phyloP scores from a whole-genome alignment of 2,113 vertebrate species.

The Cavia aperea region DNA sequence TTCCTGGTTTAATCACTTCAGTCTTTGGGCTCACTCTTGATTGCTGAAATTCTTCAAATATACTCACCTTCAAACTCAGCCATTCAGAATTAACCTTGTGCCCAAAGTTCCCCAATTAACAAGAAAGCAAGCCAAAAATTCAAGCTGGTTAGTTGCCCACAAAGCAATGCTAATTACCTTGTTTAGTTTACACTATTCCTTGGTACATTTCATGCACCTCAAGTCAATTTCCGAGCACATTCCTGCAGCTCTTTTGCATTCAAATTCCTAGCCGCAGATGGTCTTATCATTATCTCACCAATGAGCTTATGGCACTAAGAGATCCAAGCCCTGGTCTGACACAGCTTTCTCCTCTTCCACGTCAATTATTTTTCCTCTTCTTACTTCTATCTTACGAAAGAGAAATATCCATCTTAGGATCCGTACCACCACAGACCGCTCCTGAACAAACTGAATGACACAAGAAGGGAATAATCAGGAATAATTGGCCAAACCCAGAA shows the following conservation, averaged over 20 bases:
- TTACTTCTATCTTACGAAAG: not conserved
- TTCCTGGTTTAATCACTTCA: not conserved
- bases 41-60: not conserved
- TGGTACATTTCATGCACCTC: not conserved
- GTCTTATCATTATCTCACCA: not conserved
- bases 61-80: not conserved
- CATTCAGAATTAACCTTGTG: not conserved
- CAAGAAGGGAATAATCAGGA: conserved; percentile 21
- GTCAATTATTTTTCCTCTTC: not conserved
- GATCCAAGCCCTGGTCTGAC: not conserved
- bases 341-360: not conserved
- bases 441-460: conserved; percentile 1
- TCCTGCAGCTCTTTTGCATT: not conserved
- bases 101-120: not conserved
- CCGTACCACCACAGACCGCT: not conserved
- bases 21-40: not conserved
- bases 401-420: not conserved
- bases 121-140: not conserved
- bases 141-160: not conserved
- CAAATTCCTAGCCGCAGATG: not conserved
- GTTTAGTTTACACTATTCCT: not conserved
- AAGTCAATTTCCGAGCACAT: not conserved
- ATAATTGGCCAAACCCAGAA: conserved; percentile 7
- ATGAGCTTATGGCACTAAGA: not conserved
- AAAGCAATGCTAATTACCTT: not conserved